These are phyloP conservation scores for Caradrina kadenii DNA, from an alignment of 2,888 invertebrate species.

Conservation along the genomic window DNA sequence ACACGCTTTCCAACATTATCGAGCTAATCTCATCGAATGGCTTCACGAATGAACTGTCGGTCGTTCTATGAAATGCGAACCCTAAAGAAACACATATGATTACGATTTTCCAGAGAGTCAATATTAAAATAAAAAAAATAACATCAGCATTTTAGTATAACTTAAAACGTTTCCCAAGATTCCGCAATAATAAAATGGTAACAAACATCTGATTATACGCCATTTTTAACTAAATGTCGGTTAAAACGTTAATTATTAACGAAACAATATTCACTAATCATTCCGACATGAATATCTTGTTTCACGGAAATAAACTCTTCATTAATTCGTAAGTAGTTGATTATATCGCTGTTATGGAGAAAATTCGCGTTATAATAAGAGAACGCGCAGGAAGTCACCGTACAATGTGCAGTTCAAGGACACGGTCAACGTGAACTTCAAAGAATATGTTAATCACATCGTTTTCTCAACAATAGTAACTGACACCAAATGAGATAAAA, in stretches of 20 bases:
- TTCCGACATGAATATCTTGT: slow-evolving; percentile 11
- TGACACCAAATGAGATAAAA: not conserved
- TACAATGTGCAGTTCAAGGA: too few relatives aligned
- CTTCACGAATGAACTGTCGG: slow-evolving; percentile 1
- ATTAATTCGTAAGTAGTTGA: slow-evolving; percentile 9
- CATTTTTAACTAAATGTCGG: slow-evolving; percentile 27
- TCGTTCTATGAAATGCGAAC: slow-evolving; percentile 4
- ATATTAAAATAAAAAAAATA: too few relatives aligned
- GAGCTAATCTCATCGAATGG: slow-evolving; percentile 35
- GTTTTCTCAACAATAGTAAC: not conserved
- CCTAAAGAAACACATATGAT: not conserved
- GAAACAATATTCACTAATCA: slow-evolving; percentile 31
- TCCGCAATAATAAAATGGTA: slow-evolving; percentile 6
- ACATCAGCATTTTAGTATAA: slow-evolving; percentile 8
- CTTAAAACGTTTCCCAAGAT: not conserved
- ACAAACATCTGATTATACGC: slow-evolving; percentile 4
- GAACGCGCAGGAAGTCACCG: too few relatives aligned
- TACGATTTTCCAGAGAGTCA: not conserved
- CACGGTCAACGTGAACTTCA: too few relatives aligned
- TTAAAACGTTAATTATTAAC: slow-evolving; percentile 22
- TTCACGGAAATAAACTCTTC: slow-evolving; percentile 22
- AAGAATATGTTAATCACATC: not conserved
- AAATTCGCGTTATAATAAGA: not conserved
- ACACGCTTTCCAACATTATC: slow-evolving; percentile 23
- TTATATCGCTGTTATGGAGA: slow-evolving; percentile 3